These are phyloP conservation scores for Drosophila pseudoobscura DNA, from an alignment of 1,140 invertebrate genomes.

Conservation along the genomic window DNA sequence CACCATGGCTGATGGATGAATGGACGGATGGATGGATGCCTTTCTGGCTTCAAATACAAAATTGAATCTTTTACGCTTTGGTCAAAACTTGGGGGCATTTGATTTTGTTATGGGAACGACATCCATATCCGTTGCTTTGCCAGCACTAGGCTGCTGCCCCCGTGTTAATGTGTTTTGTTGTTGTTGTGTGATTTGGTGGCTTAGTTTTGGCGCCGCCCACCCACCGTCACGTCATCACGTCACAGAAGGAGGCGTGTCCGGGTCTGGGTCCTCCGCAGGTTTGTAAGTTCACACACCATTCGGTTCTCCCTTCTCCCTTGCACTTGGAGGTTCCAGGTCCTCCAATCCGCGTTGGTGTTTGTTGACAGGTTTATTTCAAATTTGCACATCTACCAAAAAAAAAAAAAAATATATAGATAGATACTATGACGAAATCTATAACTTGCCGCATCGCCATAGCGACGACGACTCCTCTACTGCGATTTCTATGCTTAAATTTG, in stretches of 20 bases:
- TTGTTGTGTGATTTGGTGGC: conserved; percentile 60
- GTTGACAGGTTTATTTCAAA: conserved; percentile 82
- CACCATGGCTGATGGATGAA: neutral
- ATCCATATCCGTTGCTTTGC: conserved; percentile 65
- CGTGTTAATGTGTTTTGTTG: conserved; percentile 79
- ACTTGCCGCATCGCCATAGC: conserved; percentile 72
- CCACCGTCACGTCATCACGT: conserved; percentile 31
- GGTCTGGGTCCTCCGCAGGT: conserved; percentile 60
- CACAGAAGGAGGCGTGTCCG: neutral
- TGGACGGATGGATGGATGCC: no score
- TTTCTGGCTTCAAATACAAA: conserved; percentile 11
- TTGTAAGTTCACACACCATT: conserved; percentile 71
- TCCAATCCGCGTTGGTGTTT: conserved; percentile 65
- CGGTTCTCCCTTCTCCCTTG: neutral
- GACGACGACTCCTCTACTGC: conserved; percentile 29
- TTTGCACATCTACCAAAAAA: conserved; percentile 50
- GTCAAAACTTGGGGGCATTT: conserved; percentile 60
- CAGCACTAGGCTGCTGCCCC: conserved; percentile 21
- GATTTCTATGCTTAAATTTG: conserved; percentile 80
- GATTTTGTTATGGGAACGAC: conserved; percentile 56
- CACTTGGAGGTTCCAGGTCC: conserved; percentile 3
- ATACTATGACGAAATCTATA: conserved; percentile 80
- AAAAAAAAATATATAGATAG: conserved; percentile 13
- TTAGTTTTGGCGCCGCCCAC: conserved; percentile 79
- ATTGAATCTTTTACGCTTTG: conserved; percentile 65